Conservation (phyloP, 2,888 invertebrate genomes). For the Tortrix viridana region DNA sequence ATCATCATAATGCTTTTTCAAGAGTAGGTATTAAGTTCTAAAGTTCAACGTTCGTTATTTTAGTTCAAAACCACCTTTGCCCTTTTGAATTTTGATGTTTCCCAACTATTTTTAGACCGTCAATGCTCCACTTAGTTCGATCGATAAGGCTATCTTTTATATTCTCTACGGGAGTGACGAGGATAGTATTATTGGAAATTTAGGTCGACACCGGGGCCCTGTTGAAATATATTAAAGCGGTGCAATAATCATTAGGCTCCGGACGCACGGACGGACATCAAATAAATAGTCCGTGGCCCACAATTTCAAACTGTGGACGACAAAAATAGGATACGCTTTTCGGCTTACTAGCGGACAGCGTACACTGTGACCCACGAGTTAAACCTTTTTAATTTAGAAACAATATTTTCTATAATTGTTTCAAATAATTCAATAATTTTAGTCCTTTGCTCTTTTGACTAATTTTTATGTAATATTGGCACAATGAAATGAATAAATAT, state of each 20-base stretch:
- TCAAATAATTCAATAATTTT: too few relatives aligned
- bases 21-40: slow-evolving; percentile 7
- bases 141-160: slow-evolving; percentile 33
- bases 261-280: slow-evolving; percentile 34
- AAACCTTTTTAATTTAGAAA: neutral
- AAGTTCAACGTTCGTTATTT: slow-evolving; percentile 15
- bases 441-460: too few relatives aligned
- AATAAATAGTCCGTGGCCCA: slow-evolving; percentile 39
- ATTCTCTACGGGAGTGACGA: slow-evolving; percentile 13
- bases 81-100: slow-evolving; percentile 31
- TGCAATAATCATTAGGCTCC: slow-evolving; percentile 37
- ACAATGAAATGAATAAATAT: too few relatives aligned
- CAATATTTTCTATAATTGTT: too few relatives aligned
- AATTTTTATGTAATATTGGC: too few relatives aligned
- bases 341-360: slow-evolving; percentile 24
- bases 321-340: slow-evolving; percentile 34
- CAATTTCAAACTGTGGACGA: slow-evolving; percentile 30
- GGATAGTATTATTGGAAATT: slow-evolving; percentile 18
- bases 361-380: slow-evolving; percentile 14
- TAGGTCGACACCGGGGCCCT: slow-evolving; percentile 26
- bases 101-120: slow-evolving; percentile 32
- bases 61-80: slow-evolving; percentile 25
- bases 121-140: slow-evolving; percentile 26
- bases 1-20: neutral
- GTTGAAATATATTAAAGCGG: slow-evolving; percentile 32